Evolutionary conservation across 2,113 vertebrate species (phyloP).

Genomic region (Chaetops frenatus): DNA sequence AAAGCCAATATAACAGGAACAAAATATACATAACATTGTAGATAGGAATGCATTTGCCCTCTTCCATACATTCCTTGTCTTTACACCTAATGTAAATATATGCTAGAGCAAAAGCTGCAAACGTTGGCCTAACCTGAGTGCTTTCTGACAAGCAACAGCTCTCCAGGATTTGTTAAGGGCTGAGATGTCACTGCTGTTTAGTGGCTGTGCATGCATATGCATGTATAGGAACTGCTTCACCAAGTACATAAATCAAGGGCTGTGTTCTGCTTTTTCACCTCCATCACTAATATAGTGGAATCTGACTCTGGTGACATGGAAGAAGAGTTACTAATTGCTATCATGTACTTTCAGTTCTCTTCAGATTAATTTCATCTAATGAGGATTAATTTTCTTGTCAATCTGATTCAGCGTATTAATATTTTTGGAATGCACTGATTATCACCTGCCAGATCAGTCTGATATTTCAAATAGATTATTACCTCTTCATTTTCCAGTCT

Average conservation of each 20-base stretch:
- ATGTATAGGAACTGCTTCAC: constrained; percentile 56
- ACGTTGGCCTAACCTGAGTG: constrained; percentile 61
- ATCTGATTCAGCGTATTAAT: background rate
- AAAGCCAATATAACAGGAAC: constrained; percentile 79
- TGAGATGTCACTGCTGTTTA: constrained; percentile 60
- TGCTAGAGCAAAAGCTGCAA: constrained; percentile 64
- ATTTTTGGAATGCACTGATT: constrained; percentile 39
- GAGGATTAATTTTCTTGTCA: constrained; percentile 41
- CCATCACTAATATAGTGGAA: background rate
- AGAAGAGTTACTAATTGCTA: background rate
- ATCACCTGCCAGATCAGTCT: background rate
- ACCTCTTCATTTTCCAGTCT: background rate
- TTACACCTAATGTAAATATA: constrained; percentile 68
- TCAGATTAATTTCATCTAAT: constrained; percentile 40
- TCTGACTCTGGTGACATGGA: background rate
- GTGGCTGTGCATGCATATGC: constrained; percentile 47
- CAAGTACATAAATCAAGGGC: constrained; percentile 28
- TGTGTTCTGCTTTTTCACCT: background rate
- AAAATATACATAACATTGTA: constrained; percentile 74
- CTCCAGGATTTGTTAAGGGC: constrained; percentile 62
- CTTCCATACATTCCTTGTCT: constrained; percentile 70
- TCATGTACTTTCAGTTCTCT: background rate
- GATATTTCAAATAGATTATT: background rate
- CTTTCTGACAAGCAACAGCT: constrained; percentile 70
- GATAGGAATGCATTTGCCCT: constrained; percentile 73